A percentile compares a stretch with the other conserved stretches of the same genome.
Evolutionary conservation across 2,888 invertebrate species (phyloP).

Genomic region (Creontiades dilutus): DNA sequence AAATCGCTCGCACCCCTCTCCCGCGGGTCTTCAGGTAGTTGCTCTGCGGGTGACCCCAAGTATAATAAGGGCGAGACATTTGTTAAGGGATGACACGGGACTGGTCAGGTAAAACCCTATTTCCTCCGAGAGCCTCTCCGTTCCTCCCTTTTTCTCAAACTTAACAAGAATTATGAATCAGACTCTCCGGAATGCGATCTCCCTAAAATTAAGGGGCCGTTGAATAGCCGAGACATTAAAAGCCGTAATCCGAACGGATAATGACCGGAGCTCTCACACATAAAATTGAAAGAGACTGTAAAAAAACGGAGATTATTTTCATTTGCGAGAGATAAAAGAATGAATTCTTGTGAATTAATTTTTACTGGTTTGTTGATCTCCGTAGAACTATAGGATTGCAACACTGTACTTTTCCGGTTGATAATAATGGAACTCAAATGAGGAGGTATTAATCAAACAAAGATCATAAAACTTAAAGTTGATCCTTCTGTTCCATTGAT

Average conservation of each 20-base stretch:
- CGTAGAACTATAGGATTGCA: too few relatives aligned
- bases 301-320: background rate
- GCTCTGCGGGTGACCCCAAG: slow-evolving; percentile 63
- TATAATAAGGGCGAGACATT: slow-evolving; percentile 69
- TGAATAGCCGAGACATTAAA: slow-evolving; percentile 2
- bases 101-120: slow-evolving; percentile 53
- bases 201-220: slow-evolving; percentile 2
- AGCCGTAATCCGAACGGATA: background rate
- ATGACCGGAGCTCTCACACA: slow-evolving; percentile 29
- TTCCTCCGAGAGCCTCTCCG: background rate
- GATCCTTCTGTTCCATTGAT: too few relatives aligned
- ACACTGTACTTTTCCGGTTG: too few relatives aligned
- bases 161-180: slow-evolving; percentile 50
- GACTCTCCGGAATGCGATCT: background rate
- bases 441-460: too few relatives aligned
- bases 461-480: too few relatives aligned
- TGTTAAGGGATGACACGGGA: slow-evolving; percentile 66
- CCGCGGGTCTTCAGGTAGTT: slow-evolving; percentile 48
- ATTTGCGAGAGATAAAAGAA: slow-evolving; percentile 16
- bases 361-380: background rate
- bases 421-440: too few relatives aligned
- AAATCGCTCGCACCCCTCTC: slow-evolving; percentile 49
- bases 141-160: background rate
- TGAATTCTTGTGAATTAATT: background rate
- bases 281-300: background rate